A percentile compares a stretch with the other conserved stretches of the same genome.
These are phyloP conservation scores for Lasioglossum calceatum DNA, from an alignment of 2,888 invertebrate genomes.

Conservation along the genomic window DNA sequence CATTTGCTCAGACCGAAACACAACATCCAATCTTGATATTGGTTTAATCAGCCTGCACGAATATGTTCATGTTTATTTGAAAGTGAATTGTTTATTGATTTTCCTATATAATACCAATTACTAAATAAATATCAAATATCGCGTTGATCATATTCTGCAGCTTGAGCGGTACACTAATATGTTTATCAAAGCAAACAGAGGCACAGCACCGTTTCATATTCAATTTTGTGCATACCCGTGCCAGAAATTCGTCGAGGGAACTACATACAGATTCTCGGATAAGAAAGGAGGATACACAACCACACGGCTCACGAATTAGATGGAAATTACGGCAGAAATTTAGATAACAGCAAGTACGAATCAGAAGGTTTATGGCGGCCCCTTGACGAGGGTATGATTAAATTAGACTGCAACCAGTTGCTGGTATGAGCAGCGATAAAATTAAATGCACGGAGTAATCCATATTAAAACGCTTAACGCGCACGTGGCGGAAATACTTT, in stretches of 20 bases:
- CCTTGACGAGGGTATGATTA: not conserved
- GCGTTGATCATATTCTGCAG: not conserved
- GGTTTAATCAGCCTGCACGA: not conserved
- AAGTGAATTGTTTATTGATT: not conserved
- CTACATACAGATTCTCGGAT: not conserved
- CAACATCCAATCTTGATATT: not conserved
- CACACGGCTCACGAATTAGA: not conserved
- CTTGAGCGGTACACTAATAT: not conserved
- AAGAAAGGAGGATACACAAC: not conserved
- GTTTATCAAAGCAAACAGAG: not conserved
- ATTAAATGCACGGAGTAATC: not conserved
- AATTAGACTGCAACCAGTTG: conserved; percentile 21
- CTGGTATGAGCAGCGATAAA: not conserved
- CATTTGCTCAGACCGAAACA: not conserved
- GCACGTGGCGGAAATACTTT: not conserved
- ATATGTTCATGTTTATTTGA: not conserved
- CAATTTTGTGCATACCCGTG: not conserved
- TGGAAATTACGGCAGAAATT: conserved; percentile 11
- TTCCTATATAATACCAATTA: not conserved
- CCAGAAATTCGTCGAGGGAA: not conserved
- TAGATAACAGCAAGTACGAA: conserved; percentile 26
- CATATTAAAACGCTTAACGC: conserved; percentile 13
- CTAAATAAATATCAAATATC: not conserved
- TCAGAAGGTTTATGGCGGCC: conserved; percentile 11
- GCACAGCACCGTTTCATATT: not conserved